phyloP scores from a whole-genome alignment of 2,113 vertebrate species.

The Regulus satrapa region DNA sequence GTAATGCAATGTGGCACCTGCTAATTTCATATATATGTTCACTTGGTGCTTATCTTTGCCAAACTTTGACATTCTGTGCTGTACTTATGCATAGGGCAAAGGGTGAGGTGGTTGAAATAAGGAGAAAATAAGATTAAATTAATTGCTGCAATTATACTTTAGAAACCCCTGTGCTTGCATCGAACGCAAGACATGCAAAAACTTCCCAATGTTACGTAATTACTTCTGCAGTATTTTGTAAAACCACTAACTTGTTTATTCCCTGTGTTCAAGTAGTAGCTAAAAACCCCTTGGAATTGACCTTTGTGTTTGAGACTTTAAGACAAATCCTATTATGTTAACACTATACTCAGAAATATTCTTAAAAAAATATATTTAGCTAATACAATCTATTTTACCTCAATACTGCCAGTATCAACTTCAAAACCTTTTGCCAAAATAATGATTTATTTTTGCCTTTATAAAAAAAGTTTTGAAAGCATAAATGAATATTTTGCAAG shows the following conservation, averaged over 20 bases:
- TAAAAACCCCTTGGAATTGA: neutral
- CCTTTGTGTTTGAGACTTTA: conserved; percentile 53
- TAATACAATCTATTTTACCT: conserved; percentile 80
- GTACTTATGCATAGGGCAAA: neutral
- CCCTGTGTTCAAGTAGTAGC: conserved; percentile 3
- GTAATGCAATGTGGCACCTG: neutral
- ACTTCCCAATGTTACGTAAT: neutral
- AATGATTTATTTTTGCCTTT: conserved; percentile 92
- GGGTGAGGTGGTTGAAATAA: neutral
- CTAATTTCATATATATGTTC: neutral
- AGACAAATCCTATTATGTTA: conserved; percentile 62
- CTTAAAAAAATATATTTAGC: conserved; percentile 72
- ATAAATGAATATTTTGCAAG: conserved; percentile 83
- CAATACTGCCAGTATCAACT: conserved; percentile 86
- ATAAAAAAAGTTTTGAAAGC: conserved; percentile 72
- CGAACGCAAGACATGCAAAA: neutral
- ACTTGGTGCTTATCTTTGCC: conserved; percentile 13
- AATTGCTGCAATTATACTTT: conserved; percentile 9
- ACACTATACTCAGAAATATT: conserved; percentile 55
- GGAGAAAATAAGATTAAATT: neutral
- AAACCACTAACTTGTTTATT: conserved; percentile 17
- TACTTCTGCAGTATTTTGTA: conserved; percentile 59
- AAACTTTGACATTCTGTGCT: conserved; percentile 1
- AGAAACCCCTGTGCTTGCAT: neutral
- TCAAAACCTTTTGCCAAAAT: conserved; percentile 90